Evolutionary conservation across 2,113 vertebrate genomes (phyloP).

Genomic region (Procapra przewalskii): DNA sequence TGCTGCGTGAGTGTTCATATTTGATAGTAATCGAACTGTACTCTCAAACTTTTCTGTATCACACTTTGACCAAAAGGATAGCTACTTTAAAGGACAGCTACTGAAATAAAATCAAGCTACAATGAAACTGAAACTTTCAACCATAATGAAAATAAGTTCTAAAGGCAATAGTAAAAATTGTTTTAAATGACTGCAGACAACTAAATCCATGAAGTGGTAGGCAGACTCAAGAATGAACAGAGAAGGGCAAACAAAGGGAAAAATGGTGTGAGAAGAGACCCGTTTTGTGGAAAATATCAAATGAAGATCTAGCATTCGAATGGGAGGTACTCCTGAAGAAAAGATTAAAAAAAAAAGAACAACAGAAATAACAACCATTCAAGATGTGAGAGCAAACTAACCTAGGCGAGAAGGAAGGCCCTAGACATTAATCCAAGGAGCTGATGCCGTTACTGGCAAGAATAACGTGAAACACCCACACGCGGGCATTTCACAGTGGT

Average conservation of each 20-base stretch:
- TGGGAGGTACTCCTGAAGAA: not conserved
- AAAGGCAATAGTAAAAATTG: not conserved
- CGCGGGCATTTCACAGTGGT: not conserved
- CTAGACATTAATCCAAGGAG: not conserved
- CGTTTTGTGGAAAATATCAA: not conserved
- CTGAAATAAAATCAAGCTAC: not conserved
- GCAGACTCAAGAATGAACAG: not conserved
- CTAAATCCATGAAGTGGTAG: not conserved
- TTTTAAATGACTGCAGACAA: not conserved
- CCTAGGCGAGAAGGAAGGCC: not conserved
- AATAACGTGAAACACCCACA: not conserved
- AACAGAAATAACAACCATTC: not conserved
- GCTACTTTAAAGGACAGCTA: not conserved
- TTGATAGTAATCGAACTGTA: not conserved
- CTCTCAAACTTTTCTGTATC: not conserved
- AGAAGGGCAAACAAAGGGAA: not conserved
- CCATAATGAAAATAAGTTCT: not conserved
- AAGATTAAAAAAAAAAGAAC: not conserved
- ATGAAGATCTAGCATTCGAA: not conserved
- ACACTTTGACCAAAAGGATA: not conserved
- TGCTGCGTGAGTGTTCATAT: not conserved
- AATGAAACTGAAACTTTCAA: not conserved
- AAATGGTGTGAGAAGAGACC: not conserved
- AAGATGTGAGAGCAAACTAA: not conserved
- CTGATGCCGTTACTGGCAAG: not conserved